Evolutionary conservation across 2,113 vertebrate species (phyloP), one percentile per base, ranked within the genome.

Genomic region (Coturnix japonica): DNA sequence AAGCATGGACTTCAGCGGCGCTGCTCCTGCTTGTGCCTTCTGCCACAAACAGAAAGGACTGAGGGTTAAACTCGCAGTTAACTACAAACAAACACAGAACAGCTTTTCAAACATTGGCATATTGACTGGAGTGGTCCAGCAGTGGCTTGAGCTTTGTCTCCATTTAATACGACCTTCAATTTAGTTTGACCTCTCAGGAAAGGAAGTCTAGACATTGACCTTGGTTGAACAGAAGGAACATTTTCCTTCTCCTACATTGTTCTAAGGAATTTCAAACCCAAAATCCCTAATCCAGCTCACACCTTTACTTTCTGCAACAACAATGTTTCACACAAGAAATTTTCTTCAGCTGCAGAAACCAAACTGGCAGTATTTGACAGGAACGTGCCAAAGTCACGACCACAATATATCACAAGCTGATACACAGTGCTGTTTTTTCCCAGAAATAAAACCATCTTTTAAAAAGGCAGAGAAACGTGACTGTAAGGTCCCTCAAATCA

Each of bases 201-300:
- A 90, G 49, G 59, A 96, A 97, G 91, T 96, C 95, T 96, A 97
- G 93, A 87, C 95, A 83, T 63, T 96, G 96, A 93, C 97, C 97
- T 97, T 96, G 95, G 95, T 30, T 91, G 87, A 95, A 97, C 92
- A 95, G 78, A 87, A 91, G 31, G 60, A 94, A 73, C n/a, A 83
- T 59, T 82, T 67, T 90, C 25, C 53, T 49, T 84, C 77, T 93
- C 57, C 69, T 78, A 9, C 49, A 53, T 77, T 85, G 70, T 86
- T 93, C 65, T 57, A 59, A 75, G 76, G 51, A 86, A 81, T 91
- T 94, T 61, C 26, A 83, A 82, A 64, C 83, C 66, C 7, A 87
- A 80, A 78, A 91, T 66, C 77, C 90, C 56, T 33, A n/a, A 63
- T 13, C 66, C 18, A 84, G 28, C 59, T 76, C 57, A 31, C 13